Conservation (phyloP, 2,888 invertebrate species). For the Diloba caeruleocephala region DNA sequence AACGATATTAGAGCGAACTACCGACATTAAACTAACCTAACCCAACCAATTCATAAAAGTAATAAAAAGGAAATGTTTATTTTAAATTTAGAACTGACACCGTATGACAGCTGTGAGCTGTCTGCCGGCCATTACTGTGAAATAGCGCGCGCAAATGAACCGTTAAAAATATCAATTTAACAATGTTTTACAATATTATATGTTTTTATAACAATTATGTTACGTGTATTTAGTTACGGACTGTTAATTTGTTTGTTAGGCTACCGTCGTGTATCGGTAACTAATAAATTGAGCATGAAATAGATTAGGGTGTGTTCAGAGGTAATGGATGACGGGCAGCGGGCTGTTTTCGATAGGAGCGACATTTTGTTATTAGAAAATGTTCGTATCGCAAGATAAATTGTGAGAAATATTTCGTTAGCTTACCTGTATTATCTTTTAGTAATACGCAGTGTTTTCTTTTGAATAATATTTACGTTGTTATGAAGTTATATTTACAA, state of each 20-base stretch:
- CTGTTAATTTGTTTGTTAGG: constrained; percentile 72
- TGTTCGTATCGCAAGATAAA: constrained; percentile 12
- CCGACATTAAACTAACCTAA: constrained; percentile 55
- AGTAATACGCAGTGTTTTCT: too few species aligned
- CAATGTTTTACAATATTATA: constrained; percentile 71
- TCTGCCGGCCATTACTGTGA: constrained; percentile 75
- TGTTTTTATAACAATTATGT: constrained; percentile 69
- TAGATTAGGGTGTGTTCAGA: constrained; percentile 55
- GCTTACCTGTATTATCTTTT: too few species aligned
- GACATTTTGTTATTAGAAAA: constrained; percentile 33
- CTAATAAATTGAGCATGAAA: constrained; percentile 61
- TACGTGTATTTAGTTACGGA: constrained; percentile 74
- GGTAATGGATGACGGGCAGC: constrained; percentile 40
- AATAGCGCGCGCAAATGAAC: constrained; percentile 79
- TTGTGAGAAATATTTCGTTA: too few species aligned
- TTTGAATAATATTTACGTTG: too few species aligned
- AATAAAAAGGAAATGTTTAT: constrained; percentile 77
- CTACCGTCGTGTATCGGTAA: constrained; percentile 56
- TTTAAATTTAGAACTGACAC: constrained; percentile 85
- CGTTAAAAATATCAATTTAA: constrained; percentile 82
- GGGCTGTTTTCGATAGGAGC: constrained; percentile 15
- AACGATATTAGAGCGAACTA: constrained; percentile 24
- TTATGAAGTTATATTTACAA: too few species aligned
- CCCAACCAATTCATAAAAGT: constrained; percentile 70
- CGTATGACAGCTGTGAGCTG: constrained; percentile 87